These are phyloP conservation scores for Neuroterus valhalla DNA, from an alignment of 1,140 invertebrate genomes.

Conservation along the genomic window DNA sequence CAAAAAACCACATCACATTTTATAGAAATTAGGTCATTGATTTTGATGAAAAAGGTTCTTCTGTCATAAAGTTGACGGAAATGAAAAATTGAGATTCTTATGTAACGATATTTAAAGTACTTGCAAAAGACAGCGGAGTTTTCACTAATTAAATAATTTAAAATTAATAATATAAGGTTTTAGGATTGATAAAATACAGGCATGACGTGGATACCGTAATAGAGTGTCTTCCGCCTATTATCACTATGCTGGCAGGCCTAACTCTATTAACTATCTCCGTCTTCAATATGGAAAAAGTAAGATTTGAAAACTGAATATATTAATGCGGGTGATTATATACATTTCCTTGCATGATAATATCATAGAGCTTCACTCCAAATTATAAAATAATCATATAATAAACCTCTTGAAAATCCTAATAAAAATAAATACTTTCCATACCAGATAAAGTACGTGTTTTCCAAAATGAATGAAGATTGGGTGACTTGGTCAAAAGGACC, in stretches of 20 bases:
- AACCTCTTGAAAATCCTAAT: no score
- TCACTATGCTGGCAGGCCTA: neutral
- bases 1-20: no score
- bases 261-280: neutral
- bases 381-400: no score
- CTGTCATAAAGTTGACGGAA: no score
- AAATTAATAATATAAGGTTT: neutral
- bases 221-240: neutral
- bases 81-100: no score
- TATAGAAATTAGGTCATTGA: no score
- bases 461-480: neutral
- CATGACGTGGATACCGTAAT: neutral
- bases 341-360: no score
- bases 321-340: neutral
- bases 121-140: no score
- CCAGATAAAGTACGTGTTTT: neutral
- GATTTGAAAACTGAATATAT: neutral
- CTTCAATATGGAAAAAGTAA: constrained; percentile 1
- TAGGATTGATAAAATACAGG: neutral
- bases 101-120: no score
- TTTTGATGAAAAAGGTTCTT: no score
- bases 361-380: no score
- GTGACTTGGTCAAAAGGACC: neutral
- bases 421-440: neutral
- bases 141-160: no score